phyloP scores from a whole-genome alignment of 1,140 invertebrate genomes.

The Aphelinus certus region DNA sequence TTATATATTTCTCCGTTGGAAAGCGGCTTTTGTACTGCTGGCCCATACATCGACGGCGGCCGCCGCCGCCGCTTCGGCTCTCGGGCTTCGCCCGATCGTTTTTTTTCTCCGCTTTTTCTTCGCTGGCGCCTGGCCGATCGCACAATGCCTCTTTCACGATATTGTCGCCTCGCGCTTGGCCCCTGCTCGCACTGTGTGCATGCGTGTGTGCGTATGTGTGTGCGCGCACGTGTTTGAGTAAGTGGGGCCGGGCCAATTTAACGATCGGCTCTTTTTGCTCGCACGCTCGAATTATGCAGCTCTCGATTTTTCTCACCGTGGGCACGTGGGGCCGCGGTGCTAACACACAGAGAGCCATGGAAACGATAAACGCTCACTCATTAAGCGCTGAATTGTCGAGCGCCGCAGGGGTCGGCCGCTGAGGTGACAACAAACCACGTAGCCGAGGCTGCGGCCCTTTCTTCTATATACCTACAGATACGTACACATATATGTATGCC shows the following conservation, averaged over 20 bases:
- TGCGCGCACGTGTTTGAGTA: neutral
- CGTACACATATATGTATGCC: neutral
- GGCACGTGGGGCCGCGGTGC: no score
- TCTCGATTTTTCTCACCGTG: neutral
- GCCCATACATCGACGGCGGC: no score
- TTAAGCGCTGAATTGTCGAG: slow-evolving; percentile 49
- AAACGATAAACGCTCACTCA: slow-evolving; percentile 45
- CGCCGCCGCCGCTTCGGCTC: no score
- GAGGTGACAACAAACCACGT: slow-evolving; percentile 16
- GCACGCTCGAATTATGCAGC: neutral
- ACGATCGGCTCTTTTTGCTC: neutral
- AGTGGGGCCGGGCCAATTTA: neutral
- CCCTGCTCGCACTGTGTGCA: no score
- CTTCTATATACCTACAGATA: neutral
- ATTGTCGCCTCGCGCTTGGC: no score
- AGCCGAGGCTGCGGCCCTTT: no score
- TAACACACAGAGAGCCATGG: neutral
- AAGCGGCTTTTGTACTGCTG: neutral
- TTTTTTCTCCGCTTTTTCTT: neutral
- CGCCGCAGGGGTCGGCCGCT: slow-evolving; percentile 41
- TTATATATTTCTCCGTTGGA: no score
- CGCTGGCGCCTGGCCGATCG: no score
- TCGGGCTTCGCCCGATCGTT: neutral
- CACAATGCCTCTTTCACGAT: no score
- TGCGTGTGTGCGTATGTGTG: neutral